Evolutionary conservation across 2,888 invertebrate genomes (phyloP), one percentile per base, ranked within the genome.

Genomic region (Chrysotoxum bicinctum): DNA sequence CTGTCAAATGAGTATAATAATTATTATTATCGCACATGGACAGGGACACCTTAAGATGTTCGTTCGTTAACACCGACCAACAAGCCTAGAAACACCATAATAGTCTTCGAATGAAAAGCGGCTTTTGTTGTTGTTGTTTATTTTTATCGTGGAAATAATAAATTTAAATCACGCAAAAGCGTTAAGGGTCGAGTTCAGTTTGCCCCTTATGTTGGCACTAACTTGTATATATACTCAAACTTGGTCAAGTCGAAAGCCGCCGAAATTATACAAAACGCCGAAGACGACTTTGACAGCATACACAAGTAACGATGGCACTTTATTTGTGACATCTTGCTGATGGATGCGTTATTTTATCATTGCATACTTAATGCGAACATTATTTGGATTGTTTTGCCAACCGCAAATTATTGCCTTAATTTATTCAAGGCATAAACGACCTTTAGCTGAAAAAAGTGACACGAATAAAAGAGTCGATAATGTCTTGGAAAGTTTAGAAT

Each of bases 161-260:
- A 66, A 82, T 73, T 82, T 77, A 68, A 77, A 82, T 73, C 82
- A 82, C 82, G 77, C 82, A 66, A 68, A 73, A 82, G 26, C 54
- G 54, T 77, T 82, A 73, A 77, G 60, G 54, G 30, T 60, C 37
- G 26, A 60, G 16, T n/a, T 16, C 16, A 54, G 37, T 6, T 40
- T 60, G 62, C n/a, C 43, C 16, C 43, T 62, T 32, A 48, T 66
- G 64, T 35, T 45, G 21, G 48, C 43, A 43, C n/a, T 62, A 30
- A 19, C 26, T 62, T 62, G 4, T n/a, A n/a, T n/a, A n/a, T n/a
- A n/a, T 26, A 16, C 30, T 6, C 45, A 9, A 62, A 45, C 30
- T 45, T 64, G 64, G 64, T 45, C 64, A 64, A 45, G 64, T 43
- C 40, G 26, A 43, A 43, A 40, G 26, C 26, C 62, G 7, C 19